These are phyloP conservation scores for Rhinolophus sinicus DNA, from an alignment of 2,113 vertebrate species.

Conservation along the genomic window DNA sequence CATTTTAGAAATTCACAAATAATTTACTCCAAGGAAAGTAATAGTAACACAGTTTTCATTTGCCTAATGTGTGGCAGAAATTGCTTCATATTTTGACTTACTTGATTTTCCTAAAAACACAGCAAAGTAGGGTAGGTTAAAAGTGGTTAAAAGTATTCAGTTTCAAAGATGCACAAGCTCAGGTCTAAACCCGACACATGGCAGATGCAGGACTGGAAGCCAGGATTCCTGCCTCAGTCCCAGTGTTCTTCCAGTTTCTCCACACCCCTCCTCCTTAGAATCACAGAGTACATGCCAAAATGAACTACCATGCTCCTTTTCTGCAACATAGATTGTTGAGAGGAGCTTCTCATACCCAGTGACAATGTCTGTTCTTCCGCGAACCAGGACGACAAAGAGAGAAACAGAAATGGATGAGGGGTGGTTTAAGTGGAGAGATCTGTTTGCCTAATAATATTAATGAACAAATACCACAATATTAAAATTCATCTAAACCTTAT, in stretches of 20 bases:
- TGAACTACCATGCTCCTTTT: neutral
- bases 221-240: neutral
- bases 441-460: constrained; percentile 40
- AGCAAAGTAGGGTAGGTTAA: neutral
- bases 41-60: constrained; percentile 8
- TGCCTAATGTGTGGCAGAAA: constrained; percentile 21
- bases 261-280: neutral
- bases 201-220: neutral
- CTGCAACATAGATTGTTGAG: neutral
- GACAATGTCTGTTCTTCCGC: neutral
- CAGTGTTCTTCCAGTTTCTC: neutral
- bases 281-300: neutral
- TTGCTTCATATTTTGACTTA: neutral
- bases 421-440: neutral
- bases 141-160: neutral
- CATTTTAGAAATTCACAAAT: constrained; percentile 56
- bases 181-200: neutral
- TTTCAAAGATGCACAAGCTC: constrained; percentile 26
- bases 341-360: constrained; percentile 4
- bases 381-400: neutral
- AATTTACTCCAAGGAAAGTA: neutral
- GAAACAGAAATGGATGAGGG: neutral
- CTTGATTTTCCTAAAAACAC: constrained; percentile 29
- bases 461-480: neutral
- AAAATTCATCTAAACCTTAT: constrained; percentile 54